Evolutionary conservation across 2,113 vertebrate species (phyloP), one percentile per base, ranked within the genome.

Genomic region (Oxyruncus cristatus): DNA sequence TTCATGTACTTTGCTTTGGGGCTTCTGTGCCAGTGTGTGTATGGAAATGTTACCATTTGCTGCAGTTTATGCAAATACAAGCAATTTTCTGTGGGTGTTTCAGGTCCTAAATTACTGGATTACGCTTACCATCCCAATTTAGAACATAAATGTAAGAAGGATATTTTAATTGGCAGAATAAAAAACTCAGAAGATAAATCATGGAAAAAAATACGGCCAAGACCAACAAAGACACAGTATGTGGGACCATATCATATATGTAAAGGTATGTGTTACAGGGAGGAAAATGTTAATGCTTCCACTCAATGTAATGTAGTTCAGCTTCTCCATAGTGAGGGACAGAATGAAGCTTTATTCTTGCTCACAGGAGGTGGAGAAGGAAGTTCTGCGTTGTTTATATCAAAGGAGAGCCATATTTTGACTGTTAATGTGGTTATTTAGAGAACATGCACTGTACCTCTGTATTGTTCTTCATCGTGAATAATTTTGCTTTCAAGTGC

Each of bases 191-290:
- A 98, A 84, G 98, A 99, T 98, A 98, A 98, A 96, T 97, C 96
- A 30, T 99, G 99, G 99, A 99, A 99, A 93, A 98, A 98, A 92
- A 99, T 99, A 97, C 98, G 99, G 28, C 99, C 99, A 19, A 98
- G 99, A 96, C 99, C 99, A 56, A 99, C 98, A 78, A 99, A 99
- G 97, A 99, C 98, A 67, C 99, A 99, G 91, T 99, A 99, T 94
- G 98, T 99, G 84, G 99, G 99, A 70, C 99, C 99, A 4, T 99
- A 99, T 98, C 99, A 99, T 98, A 99, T 99, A 97, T 99, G 99
- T 97, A 99, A 99, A 99, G 99, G 99, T 99, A 97, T 3, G 93
- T 78, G 62, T 4, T 82, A 30, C 2, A 46, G 26, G 18, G 12
- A 53, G 50, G 44, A 44, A 44, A 50, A 41, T 70, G 18, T 39